These are phyloP conservation scores for Phoeniculus purpureus DNA, from an alignment of 2,797 vertebrate species.

Conservation along the genomic window DNA sequence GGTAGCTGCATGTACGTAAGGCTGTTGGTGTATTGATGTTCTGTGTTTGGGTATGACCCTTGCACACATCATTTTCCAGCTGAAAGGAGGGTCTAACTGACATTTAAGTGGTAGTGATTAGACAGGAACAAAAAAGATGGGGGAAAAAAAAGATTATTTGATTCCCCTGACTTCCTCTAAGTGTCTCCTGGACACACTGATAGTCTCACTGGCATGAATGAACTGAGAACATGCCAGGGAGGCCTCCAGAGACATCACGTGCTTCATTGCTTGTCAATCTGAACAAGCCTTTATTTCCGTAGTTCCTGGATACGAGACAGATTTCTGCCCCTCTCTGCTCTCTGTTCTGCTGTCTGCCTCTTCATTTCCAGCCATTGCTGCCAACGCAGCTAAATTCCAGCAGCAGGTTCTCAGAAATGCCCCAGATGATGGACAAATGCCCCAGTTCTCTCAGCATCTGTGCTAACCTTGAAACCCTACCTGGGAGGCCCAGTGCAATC, in stretches of 20 bases:
- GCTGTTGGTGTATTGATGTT: neutral
- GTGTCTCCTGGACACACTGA: neutral
- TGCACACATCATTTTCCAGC: neutral
- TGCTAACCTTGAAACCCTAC: conserved; percentile 30
- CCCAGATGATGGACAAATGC: conserved; percentile 9
- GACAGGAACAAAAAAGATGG: neutral
- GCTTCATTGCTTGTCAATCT: neutral
- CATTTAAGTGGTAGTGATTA: neutral
- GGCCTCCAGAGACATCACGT: neutral
- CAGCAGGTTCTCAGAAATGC: conserved; percentile 8
- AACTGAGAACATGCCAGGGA: neutral
- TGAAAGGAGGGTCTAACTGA: neutral
- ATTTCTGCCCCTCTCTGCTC: neutral
- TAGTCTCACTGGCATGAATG: neutral
- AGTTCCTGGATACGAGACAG: neutral
- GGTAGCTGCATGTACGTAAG: neutral
- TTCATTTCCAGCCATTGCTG: neutral
- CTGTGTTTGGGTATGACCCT: neutral
- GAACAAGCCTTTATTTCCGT: neutral
- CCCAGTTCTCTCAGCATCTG: conserved; percentile 28
- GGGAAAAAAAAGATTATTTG: neutral
- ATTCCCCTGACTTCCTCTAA: neutral
- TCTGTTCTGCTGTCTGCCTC: neutral
- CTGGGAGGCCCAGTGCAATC: conserved; percentile 42
- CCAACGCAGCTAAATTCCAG: neutral